Evolutionary conservation across 2,113 vertebrate species (phyloP).

Genomic region (human): DNA sequence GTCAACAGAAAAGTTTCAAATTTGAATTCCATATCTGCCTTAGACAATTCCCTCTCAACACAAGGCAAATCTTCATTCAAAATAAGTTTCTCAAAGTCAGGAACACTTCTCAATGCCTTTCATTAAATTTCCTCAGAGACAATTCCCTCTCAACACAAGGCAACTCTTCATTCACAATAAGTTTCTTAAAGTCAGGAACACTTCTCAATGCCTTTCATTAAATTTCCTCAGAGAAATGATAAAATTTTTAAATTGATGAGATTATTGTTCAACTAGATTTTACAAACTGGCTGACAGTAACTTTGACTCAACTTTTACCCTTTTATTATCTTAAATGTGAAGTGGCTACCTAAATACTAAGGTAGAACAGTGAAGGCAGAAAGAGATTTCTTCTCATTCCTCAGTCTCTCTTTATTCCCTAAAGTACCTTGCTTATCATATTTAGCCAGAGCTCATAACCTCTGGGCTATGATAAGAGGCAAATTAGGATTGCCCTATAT

Average conservation of each 20-base stretch:
- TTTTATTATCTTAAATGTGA: background rate
- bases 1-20: slow-evolving; percentile 56
- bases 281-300: slow-evolving; percentile 29
- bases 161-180: slow-evolving; percentile 29
- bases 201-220: background rate
- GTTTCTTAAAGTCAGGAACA: slow-evolving; percentile 4
- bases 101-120: background rate
- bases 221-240: slow-evolving; percentile 22
- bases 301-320: background rate
- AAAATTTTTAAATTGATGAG: slow-evolving; percentile 25
- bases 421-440: background rate
- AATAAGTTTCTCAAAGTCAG: slow-evolving; percentile 23
- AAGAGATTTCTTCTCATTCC: background rate
- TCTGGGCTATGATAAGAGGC: background rate
- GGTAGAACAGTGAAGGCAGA: background rate
- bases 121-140: background rate
- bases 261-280: slow-evolving; percentile 2
- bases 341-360: background rate
- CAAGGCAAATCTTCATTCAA: slow-evolving; percentile 30
- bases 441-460: background rate
- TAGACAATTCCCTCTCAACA: slow-evolving; percentile 29
- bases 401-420: background rate
- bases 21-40: slow-evolving; percentile 31
- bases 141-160: slow-evolving; percentile 24
- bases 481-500: background rate